These are phyloP conservation scores for Chrysemys picta DNA, from an alignment of 2,113 vertebrate genomes.

Conservation along the genomic window DNA sequence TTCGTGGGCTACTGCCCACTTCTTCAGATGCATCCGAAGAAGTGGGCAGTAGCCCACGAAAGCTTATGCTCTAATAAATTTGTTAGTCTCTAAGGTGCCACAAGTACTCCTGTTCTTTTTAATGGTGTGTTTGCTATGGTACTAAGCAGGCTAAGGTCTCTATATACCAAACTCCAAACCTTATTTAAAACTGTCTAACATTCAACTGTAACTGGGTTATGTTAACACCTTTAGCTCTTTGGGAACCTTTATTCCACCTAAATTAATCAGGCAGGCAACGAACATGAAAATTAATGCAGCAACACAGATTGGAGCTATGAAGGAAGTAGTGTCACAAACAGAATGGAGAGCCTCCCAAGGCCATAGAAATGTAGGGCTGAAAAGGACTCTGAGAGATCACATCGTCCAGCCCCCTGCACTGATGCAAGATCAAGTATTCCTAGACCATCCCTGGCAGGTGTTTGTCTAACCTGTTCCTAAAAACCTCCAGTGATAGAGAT, in stretches of 20 bases:
- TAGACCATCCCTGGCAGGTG: neutral
- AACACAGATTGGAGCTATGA: neutral
- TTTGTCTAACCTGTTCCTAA: neutral
- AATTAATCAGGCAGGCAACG: neutral
- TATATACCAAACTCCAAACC: neutral
- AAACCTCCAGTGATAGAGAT: neutral
- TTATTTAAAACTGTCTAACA: neutral
- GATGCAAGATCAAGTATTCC: neutral
- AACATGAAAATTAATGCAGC: neutral
- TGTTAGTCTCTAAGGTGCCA: too few species aligned
- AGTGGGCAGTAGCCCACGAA: too few species aligned
- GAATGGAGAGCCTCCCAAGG: neutral
- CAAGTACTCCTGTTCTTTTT: neutral
- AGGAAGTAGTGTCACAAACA: neutral
- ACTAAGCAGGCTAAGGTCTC: neutral
- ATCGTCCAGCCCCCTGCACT: neutral
- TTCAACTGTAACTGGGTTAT: neutral
- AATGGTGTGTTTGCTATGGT: neutral
- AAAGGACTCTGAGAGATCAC: neutral
- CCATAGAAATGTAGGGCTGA: neutral
- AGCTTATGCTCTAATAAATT: too few species aligned
- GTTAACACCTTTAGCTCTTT: neutral
- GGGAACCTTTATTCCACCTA: neutral
- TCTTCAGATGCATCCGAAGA: too few species aligned
- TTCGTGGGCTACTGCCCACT: too few species aligned